Conservation (phyloP, 2,888 invertebrate genomes). For the Zele albiditarsus region DNA sequence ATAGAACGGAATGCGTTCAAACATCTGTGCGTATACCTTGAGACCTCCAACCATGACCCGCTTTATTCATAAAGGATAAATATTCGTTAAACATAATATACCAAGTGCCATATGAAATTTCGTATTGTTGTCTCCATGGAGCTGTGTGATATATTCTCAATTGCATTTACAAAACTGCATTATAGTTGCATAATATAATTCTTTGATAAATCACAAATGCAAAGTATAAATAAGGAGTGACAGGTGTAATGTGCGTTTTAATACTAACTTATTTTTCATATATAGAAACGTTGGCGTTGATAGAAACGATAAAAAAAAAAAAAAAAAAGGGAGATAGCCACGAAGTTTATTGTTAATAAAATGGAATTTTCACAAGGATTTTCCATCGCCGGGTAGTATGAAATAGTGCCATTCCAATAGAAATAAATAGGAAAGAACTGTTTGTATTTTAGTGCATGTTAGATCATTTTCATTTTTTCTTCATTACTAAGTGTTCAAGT, state of each 20-base stretch:
- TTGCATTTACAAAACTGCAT: background rate
- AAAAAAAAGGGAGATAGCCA: background rate
- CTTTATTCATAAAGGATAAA: constrained; percentile 3
- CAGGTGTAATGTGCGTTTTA: background rate
- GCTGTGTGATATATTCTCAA: background rate
- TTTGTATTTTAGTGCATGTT: background rate
- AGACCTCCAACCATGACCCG: constrained; percentile 20
- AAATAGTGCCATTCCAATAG: background rate
- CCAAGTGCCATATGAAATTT: background rate
- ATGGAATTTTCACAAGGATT: background rate
- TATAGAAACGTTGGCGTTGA: background rate
- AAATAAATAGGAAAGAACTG: background rate
- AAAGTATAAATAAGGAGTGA: constrained; percentile 19
- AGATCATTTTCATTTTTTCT: background rate
- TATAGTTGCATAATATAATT: background rate
- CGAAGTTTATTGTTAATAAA: constrained; percentile 1
- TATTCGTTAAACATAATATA: background rate
- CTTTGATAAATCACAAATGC: constrained; percentile 17
- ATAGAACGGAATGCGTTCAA: constrained; percentile 27
- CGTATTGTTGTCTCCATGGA: background rate
- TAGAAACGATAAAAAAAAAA: background rate
- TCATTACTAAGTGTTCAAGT: background rate
- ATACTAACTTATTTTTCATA: background rate
- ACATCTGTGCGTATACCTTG: constrained; percentile 24
- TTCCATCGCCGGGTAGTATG: background rate